These are phyloP conservation scores for Nyctalus aviator DNA, from an alignment of 2,797 vertebrate genomes.

Conservation along the genomic window DNA sequence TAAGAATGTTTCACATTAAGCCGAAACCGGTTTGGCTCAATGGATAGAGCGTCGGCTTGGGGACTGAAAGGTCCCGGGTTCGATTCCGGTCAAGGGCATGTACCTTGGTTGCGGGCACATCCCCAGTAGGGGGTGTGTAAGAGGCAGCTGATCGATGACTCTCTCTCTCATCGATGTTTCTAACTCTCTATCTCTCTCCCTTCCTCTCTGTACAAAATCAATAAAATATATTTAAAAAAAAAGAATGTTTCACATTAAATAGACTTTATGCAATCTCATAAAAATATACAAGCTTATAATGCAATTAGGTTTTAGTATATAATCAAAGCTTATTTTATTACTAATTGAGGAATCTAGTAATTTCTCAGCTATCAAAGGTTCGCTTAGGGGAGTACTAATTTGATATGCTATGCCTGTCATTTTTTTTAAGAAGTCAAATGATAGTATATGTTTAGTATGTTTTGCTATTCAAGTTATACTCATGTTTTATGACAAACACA, in stretches of 20 bases:
- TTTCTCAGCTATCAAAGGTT: background rate
- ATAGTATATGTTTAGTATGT: background rate
- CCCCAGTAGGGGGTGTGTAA: no score
- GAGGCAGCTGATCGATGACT: no score
- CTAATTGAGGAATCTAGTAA: conserved; percentile 43
- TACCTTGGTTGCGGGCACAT: no score
- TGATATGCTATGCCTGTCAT: background rate
- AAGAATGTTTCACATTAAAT: background rate
- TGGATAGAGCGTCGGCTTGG: no score
- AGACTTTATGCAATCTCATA: background rate
- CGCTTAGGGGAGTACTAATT: background rate
- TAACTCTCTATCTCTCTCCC: no score
- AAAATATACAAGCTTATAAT: background rate
- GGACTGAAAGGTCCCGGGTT: no score
- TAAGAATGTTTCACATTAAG: background rate
- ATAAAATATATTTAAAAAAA: conserved; percentile 36
- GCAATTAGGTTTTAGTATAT: background rate
- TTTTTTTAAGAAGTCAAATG: background rate
- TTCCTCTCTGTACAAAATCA: no score
- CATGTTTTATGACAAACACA: background rate
- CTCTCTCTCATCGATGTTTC: no score
- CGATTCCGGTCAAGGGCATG: no score
- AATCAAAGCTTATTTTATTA: conserved; percentile 33
- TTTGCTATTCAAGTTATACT: conserved; percentile 20
- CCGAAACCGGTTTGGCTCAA: no score